Evolutionary conservation across 2,113 vertebrate genomes (phyloP), one percentile per base, ranked within the genome.

Genomic region (Dicaeum eximium): DNA sequence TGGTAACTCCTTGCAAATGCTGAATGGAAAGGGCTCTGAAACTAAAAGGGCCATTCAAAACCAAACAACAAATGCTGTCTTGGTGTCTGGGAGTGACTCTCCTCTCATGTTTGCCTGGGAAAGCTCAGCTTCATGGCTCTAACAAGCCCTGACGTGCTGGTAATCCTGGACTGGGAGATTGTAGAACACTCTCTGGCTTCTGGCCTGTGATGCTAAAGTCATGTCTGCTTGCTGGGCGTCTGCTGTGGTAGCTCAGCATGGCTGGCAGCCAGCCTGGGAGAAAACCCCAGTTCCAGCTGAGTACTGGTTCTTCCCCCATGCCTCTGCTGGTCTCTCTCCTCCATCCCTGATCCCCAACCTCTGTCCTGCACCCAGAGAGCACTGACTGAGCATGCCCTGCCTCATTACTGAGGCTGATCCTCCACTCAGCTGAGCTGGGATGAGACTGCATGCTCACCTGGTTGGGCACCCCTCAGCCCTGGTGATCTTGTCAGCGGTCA

Each of bases 401-500:
- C 42, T 30, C 33, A 51, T 64, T 67, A 47, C 44, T 10, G 37
- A 40, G 50, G 14, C 33, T 25, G 33, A 33, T 15, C 35, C 78
- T 70, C 74, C 16, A 40, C 40, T 37, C n/a, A 60, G 33, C 60
- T 44, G 57, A 74, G 44, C 37, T 0, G 4, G 25, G 42, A 33
- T 10, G 16, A 58, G 21, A 13, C 51, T 1, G 0, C 1, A 1
- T 1, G 4, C 98, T 98, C 97, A 99, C 99, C 99, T 99, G 97
- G 98, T 98, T 5, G 98, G 97, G 85, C 98, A 98, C 31, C 98
- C 97, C 13, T 98, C 97, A 3, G 96, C 90, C 60, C 97, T 97
- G 51, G 98, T 99, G 95, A 99, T 98, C 97, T 99, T 99, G 96
- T 99, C 99, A 0, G 99, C 96, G 0, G 99, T 99, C 91, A 99